Conservation (phyloP, 2,797 vertebrate species). For the Acipenser oxyrinchus region DNA sequence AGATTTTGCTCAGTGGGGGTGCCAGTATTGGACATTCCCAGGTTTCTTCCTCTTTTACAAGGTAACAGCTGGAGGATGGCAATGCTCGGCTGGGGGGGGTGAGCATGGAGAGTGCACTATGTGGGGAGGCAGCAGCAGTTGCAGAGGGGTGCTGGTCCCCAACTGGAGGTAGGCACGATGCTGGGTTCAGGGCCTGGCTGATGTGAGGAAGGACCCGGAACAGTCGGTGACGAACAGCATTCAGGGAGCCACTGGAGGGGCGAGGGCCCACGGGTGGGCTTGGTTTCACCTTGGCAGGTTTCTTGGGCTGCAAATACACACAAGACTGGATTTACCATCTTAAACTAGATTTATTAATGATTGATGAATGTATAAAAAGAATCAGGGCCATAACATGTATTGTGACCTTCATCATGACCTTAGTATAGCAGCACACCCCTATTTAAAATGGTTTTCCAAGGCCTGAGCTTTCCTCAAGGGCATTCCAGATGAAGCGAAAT, state of each 20-base stretch:
- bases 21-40: conserved; percentile 60
- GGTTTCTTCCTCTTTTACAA: conserved; percentile 66
- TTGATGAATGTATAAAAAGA: too few relatives aligned
- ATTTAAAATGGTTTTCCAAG: too few relatives aligned
- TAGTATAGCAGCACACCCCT: too few relatives aligned
- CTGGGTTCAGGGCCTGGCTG: conserved; percentile 50
- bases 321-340: too few relatives aligned
- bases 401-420: too few relatives aligned
- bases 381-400: too few relatives aligned
- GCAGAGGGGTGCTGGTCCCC: conserved; percentile 38
- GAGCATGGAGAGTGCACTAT: conserved; percentile 45
- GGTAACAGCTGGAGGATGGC: conserved; percentile 57
- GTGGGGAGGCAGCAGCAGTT: conserved; percentile 19
- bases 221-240: conserved; percentile 61
- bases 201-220: conserved; percentile 71
- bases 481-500: too few relatives aligned
- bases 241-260: conserved; percentile 50
- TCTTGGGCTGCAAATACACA: conserved; percentile 66
- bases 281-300: conserved; percentile 72
- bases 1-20: conserved; percentile 50
- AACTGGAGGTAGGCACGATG: conserved; percentile 68
- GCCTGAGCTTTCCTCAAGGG: too few relatives aligned
- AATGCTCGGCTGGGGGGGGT: conserved; percentile 44
- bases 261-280: conserved; percentile 65
- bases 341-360: too few relatives aligned